Conservation (phyloP, 2,888 invertebrate species). For the Chloroclystis v-ata region DNA sequence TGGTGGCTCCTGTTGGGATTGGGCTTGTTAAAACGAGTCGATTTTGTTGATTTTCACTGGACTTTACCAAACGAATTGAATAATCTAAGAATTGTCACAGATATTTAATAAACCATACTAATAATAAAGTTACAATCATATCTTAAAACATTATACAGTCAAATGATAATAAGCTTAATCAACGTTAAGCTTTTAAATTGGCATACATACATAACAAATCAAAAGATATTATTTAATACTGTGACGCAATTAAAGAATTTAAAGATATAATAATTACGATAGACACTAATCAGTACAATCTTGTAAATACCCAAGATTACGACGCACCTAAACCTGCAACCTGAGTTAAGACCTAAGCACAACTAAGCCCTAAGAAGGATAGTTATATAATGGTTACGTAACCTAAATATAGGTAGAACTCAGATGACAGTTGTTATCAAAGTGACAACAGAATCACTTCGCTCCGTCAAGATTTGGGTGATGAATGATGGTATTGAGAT, state of each 20-base stretch:
- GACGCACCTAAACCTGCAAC: too few relatives aligned
- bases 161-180: too few relatives aligned
- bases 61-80: too few relatives aligned
- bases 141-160: too few relatives aligned
- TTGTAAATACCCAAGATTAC: neutral
- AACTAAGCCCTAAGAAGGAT: neutral
- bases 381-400: constrained; percentile 23
- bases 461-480: constrained; percentile 59
- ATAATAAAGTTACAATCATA: too few relatives aligned
- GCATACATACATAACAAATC: too few relatives aligned
- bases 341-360: too few relatives aligned
- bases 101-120: too few relatives aligned
- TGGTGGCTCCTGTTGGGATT: constrained; percentile 12
- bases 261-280: neutral
- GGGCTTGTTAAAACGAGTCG: constrained; percentile 35
- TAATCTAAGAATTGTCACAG: too few relatives aligned
- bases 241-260: neutral
- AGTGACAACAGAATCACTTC: constrained; percentile 43
- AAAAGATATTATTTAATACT: neutral
- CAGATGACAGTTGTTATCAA: constrained; percentile 23
- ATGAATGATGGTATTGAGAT: constrained; percentile 69
- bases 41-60: constrained; percentile 33
- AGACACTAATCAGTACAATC: neutral
- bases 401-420: constrained; percentile 21
- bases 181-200: too few relatives aligned